These are phyloP conservation scores for Calliopsis andreniformis DNA, from an alignment of 1,140 invertebrate genomes.

Conservation along the genomic window DNA sequence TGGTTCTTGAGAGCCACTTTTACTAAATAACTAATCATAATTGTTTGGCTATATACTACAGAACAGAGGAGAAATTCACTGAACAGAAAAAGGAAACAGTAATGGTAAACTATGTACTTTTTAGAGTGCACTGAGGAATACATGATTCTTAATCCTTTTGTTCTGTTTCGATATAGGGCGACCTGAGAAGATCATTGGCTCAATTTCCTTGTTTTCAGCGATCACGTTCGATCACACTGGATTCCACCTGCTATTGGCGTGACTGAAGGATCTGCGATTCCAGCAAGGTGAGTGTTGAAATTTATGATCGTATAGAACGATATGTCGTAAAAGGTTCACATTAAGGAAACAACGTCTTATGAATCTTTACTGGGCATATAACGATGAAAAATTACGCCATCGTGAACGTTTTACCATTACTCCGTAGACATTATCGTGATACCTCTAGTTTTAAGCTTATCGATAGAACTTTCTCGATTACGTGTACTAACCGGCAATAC, in stretches of 20 bases:
- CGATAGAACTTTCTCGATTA: conserved; percentile 56
- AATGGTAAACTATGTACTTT: no score
- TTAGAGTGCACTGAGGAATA: no score
- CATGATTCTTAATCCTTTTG: no score
- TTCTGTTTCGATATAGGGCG: no score
- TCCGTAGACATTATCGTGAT: conserved; percentile 19
- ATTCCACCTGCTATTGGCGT: no score
- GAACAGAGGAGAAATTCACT: not conserved
- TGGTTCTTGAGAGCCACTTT: conserved; percentile 23
- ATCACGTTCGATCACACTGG: no score
- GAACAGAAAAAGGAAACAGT: not conserved
- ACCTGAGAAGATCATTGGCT: no score
- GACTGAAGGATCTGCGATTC: not conserved
- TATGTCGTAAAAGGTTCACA: not conserved
- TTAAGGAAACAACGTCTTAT: not conserved
- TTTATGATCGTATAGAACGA: not conserved
- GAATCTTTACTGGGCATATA: not conserved
- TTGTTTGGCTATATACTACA: conserved; percentile 1
- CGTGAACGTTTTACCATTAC: conserved; percentile 51
- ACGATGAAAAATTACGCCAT: conserved; percentile 55
- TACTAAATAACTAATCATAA: not conserved
- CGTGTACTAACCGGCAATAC: conserved; percentile 42
- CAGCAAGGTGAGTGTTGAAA: not conserved
- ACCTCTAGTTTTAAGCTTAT: conserved; percentile 53
- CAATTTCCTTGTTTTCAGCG: no score